phyloP scores from a whole-genome alignment of 2,888 invertebrate genomes.

The Catocala sponsa region DNA sequence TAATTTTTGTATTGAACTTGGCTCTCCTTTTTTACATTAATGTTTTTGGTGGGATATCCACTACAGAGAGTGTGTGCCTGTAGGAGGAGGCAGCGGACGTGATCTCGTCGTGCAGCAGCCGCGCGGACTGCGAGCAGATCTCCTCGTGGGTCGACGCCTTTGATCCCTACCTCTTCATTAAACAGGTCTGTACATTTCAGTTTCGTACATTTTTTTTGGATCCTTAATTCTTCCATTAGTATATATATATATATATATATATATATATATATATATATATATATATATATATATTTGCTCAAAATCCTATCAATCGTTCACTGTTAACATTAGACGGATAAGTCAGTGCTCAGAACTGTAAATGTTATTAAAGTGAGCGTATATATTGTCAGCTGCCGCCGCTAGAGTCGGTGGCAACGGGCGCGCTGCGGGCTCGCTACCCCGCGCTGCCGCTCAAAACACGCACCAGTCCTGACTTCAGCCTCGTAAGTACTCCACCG shows the following conservation, averaged over 20 bases:
- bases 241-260: too few species aligned
- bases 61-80: too few species aligned
- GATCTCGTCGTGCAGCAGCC: conserved; percentile 76
- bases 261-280: conserved; percentile 3
- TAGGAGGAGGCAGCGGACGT: conserved; percentile 82
- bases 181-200: conserved; percentile 90
- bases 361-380: too few species aligned
- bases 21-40: too few species aligned
- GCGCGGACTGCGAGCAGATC: conserved; percentile 78
- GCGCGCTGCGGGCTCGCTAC: conserved; percentile 83
- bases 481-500: conserved; percentile 90
- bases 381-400: conserved; percentile 73
- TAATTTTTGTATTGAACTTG: too few species aligned
- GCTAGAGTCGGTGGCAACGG: conserved; percentile 77
- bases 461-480: conserved; percentile 97
- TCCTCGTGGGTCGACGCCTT: conserved; percentile 91
- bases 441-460: conserved; percentile 97
- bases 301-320: too few species aligned
- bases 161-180: conserved; percentile 97
- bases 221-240: too few species aligned
- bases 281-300: not conserved
- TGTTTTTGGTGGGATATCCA: too few species aligned
- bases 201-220: too few species aligned
- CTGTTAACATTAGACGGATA: too few species aligned
- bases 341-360: too few species aligned